Evolutionary conservation across 2,797 vertebrate genomes (phyloP).

Genomic region (Cirrhinus molitorella): DNA sequence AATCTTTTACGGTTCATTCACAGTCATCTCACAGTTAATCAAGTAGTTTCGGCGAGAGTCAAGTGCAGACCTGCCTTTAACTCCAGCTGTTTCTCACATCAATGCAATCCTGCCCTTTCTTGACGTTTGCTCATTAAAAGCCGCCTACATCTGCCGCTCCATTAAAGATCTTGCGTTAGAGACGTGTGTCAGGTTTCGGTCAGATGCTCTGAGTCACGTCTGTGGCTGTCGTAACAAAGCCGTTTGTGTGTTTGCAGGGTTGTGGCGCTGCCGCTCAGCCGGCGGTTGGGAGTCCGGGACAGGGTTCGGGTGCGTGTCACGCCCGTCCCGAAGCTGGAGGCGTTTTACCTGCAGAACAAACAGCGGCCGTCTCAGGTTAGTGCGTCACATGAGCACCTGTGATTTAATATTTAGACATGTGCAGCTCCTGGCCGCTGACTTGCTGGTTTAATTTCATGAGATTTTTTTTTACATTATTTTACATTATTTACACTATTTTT

Average conservation of each 20-base stretch:
- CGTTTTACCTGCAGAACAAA: conserved; percentile 75
- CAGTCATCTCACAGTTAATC: neutral
- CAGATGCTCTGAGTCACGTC: neutral
- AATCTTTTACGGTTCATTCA: no score
- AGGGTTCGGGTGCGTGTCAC: conserved; percentile 70
- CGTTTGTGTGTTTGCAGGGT: conserved; percentile 71
- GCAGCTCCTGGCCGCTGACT: no score
- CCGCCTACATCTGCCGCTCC: conserved; percentile 55
- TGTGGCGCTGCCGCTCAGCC: conserved; percentile 84
- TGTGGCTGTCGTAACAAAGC: neutral
- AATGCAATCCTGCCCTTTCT: conserved; percentile 67
- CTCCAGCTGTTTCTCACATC: conserved; percentile 6
- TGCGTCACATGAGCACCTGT: conserved; percentile 23
- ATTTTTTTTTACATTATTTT: no score
- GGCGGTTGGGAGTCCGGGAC: conserved; percentile 82
- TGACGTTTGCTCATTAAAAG: neutral
- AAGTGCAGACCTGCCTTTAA: conserved; percentile 12
- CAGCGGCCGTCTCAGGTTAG: conserved; percentile 80
- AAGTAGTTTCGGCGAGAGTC: neutral
- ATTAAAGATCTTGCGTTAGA: conserved; percentile 68
- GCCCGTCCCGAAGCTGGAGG: conserved; percentile 78
- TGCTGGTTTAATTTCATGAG: no score
- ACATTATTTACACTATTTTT: no score
- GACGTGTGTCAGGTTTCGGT: conserved; percentile 53
- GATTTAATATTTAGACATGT: no score